Percentiles rank a stretch among this genome's conserved stretches.
phyloP scores from a whole-genome alignment of 2,797 vertebrate species.

The Brachyrhaphis roseni region DNA sequence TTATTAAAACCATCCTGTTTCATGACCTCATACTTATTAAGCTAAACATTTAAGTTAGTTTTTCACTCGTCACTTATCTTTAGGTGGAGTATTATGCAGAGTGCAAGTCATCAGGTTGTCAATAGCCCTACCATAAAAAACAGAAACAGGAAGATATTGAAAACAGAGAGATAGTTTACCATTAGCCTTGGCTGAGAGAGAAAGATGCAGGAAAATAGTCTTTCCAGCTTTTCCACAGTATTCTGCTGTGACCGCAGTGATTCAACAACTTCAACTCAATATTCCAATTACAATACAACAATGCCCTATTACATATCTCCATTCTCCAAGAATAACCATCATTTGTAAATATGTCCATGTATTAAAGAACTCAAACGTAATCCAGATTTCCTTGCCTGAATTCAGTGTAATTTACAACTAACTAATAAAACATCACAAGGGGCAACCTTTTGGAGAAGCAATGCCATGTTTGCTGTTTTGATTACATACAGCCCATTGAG shows the following conservation, averaged over 20 bases:
- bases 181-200: conserved; percentile 46
- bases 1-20: neutral
- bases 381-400: conserved; percentile 8
- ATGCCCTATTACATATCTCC: conserved; percentile 15
- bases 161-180: conserved; percentile 5
- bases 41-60: neutral
- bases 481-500: neutral
- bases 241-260: conserved; percentile 33
- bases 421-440: neutral
- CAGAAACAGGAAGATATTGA: neutral
- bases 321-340: conserved; percentile 28
- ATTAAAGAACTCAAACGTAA: conserved; percentile 18
- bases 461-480: neutral
- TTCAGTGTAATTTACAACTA: conserved; percentile 5
- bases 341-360: conserved; percentile 14
- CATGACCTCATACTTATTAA: neutral
- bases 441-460: neutral
- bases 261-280: conserved; percentile 40
- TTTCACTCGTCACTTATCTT: neutral
- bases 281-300: conserved; percentile 42
- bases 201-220: conserved; percentile 24
- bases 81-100: neutral
- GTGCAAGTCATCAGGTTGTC: neutral
- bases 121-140: neutral
- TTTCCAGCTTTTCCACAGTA: conserved; percentile 24